Evolutionary conservation across 1,140 invertebrate genomes (phyloP).

Genomic region (Fopius arisanus): DNA sequence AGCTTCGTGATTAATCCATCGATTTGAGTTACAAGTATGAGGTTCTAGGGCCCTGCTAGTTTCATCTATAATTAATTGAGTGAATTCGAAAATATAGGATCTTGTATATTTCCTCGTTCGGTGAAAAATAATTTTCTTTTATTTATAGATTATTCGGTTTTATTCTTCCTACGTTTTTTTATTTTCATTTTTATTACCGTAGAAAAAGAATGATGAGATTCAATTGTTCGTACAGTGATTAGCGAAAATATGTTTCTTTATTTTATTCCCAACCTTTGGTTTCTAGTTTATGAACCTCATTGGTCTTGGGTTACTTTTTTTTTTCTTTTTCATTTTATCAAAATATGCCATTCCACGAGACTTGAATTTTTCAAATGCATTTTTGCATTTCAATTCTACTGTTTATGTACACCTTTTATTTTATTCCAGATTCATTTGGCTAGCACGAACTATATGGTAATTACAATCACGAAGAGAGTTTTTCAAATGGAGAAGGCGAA

Average conservation of each 20-base stretch:
- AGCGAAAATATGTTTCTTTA: conserved; percentile 45
- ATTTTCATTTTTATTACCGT: no score
- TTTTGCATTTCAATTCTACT: neutral
- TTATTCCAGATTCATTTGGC: neutral
- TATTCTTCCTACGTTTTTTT: neutral
- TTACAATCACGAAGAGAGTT: neutral
- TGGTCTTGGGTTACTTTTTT: neutral
- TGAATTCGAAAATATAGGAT: conserved; percentile 41
- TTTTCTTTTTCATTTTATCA: neutral
- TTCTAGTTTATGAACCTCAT: neutral
- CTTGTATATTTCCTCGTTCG: conserved; percentile 25
- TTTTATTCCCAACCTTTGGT: conserved; percentile 19
- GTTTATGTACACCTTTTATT: neutral
- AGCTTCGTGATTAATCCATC: neutral
- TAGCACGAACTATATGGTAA: neutral
- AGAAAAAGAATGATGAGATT: conserved; percentile 3
- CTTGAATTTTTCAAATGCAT: neutral
- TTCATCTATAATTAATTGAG: conserved; percentile 15
- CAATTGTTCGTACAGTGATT: conserved; percentile 31
- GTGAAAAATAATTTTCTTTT: conserved; percentile 30
- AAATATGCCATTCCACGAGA: conserved; percentile 19
- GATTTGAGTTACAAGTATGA: neutral
- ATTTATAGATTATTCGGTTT: conserved; percentile 2
- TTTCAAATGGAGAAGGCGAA: neutral
- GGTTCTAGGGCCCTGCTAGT: neutral